Evolutionary conservation across 92 coral and sea anemone genomes (phyloP), one percentile per base, ranked within the genome.

Genomic region (Porites lobata): DNA sequence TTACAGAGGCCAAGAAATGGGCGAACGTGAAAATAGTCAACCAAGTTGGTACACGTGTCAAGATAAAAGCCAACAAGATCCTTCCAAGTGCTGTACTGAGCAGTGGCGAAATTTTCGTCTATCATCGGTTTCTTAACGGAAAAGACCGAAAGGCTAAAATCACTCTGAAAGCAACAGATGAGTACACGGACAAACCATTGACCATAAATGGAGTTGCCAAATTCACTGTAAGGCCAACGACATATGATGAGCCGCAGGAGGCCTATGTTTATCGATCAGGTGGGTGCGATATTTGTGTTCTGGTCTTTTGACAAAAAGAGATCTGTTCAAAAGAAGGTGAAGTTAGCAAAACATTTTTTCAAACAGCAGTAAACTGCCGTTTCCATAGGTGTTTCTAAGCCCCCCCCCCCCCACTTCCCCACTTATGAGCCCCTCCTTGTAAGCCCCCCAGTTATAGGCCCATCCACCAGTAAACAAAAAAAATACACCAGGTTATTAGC

Each of bases 31-130:
- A 91, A 82, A 79, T 91, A 10, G 92, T 91, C 11, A 91, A 91
- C 72, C 94, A 91, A 83, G 90, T 91, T 76, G 91, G 91, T 19
- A 61, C 88, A 17, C 81, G 89, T 17, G 85, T 91, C 54, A 89
- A 85, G 11, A 56, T 91, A 81, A 91, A 77, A 47, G 81, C 94
- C 18, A 61, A 87, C 89, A 82, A 78, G 85, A 78, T 91, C 62
- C 88, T 91, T 17, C 94, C 94, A 19, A 87, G 77, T 51, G 82
- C 92, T 38, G 91, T 75, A 21, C 57, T 91, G 47, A 85, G 90
- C 78, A 80, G 86, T 71, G 94, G 94, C 19, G 94, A 91, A 74
- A 91, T 91, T 74, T 91, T 91, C 57, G 94, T 87, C 65, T 91
- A 91, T 68, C 94, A 91, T 67, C 92, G 91, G 81, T 91, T 91